phyloP scores from a whole-genome alignment of 2,797 vertebrate species.

The Anguilla anguilla region DNA sequence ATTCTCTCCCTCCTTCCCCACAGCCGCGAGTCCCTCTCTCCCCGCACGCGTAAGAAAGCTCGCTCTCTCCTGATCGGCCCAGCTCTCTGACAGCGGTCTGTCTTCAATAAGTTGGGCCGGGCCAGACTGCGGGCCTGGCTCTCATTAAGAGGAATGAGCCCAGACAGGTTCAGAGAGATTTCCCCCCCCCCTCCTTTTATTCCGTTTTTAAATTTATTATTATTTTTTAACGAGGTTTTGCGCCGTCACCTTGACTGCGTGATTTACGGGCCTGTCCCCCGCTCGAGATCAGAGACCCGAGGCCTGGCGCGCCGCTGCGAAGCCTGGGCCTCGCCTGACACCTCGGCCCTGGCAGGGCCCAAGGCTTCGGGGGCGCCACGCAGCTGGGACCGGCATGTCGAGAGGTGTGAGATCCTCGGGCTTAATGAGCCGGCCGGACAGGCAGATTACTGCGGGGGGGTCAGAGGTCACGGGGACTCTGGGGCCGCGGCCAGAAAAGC shows the following conservation, averaged over 20 bases:
- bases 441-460: slow-evolving; percentile 11
- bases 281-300: slow-evolving; percentile 21
- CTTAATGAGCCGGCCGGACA: slow-evolving; percentile 22
- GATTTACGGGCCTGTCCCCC: slow-evolving; percentile 23
- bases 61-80: not conserved
- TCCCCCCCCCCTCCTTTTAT: not conserved
- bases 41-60: too few species aligned
- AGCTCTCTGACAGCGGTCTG: not conserved
- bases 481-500: not conserved
- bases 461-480: not conserved
- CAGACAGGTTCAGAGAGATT: slow-evolving; percentile 19
- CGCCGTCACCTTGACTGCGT: slow-evolving; percentile 8
- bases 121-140: not conserved
- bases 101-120: not conserved
- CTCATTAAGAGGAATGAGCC: slow-evolving; percentile 16
- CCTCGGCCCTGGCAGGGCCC: slow-evolving; percentile 23
- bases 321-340: slow-evolving; percentile 32
- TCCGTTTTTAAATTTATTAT: slow-evolving; percentile 21
- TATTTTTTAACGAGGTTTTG: slow-evolving; percentile 32
- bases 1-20: not conserved
- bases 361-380: not conserved
- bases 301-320: slow-evolving; percentile 1
- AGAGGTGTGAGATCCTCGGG: slow-evolving; percentile 22
- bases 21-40: too few species aligned
- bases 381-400: slow-evolving; percentile 32